phyloP scores from a whole-genome alignment of 2,797 vertebrate species.

The Iguana delicatissima region DNA sequence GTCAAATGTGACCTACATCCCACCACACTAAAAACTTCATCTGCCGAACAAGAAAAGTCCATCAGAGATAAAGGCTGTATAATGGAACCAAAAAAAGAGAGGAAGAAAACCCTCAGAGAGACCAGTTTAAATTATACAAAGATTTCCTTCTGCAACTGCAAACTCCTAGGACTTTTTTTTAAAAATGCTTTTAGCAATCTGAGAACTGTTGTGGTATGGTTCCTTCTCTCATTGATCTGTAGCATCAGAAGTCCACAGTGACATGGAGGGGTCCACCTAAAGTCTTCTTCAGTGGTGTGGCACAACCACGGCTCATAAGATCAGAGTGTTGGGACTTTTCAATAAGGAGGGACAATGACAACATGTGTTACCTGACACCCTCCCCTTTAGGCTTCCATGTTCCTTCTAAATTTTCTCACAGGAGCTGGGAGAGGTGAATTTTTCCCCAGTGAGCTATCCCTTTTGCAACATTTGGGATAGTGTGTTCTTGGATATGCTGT shows the following conservation, averaged over 20 bases:
- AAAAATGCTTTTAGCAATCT: neutral
- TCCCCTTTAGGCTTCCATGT: no score
- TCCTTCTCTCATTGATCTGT: neutral
- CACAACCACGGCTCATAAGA: neutral
- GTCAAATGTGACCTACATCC: slow-evolving; percentile 51
- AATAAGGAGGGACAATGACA: no score
- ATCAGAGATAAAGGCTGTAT: slow-evolving; percentile 42
- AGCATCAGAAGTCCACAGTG: neutral
- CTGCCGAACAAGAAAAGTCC: slow-evolving; percentile 49
- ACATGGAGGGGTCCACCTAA: neutral
- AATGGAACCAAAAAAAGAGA: neutral
- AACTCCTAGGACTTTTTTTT: neutral
- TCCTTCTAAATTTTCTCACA: no score
- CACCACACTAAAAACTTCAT: slow-evolving; percentile 46
- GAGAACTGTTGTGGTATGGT: neutral
- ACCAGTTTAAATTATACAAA: slow-evolving; percentile 18
- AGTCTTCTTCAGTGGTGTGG: neutral
- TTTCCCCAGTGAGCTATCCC: no score
- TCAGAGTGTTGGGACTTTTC: no score
- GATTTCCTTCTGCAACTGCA: neutral
- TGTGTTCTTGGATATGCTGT: no score
- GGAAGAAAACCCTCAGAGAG: slow-evolving; percentile 10
- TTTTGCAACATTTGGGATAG: no score
- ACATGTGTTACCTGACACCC: no score
- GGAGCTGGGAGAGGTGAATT: no score